phyloP scores from a whole-genome alignment of 1,140 invertebrate genomes.

The Hycleus phaleratus region DNA sequence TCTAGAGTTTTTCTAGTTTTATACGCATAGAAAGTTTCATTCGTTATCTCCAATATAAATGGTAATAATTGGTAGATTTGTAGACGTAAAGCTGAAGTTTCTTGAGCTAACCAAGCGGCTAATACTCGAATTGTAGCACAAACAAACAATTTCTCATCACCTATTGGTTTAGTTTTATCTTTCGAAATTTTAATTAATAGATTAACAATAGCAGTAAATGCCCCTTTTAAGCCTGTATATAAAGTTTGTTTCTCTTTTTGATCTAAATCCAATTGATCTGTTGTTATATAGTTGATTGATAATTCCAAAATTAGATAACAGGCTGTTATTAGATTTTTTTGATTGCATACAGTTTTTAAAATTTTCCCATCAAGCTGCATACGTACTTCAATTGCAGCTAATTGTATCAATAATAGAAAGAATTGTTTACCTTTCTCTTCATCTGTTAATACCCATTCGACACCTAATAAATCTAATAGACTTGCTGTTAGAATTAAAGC shows the following conservation, averaged over 20 bases:
- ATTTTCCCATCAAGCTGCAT: constrained; percentile 85
- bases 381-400: constrained; percentile 83
- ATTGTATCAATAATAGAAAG: constrained; percentile 74
- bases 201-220: constrained; percentile 73
- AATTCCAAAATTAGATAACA: constrained; percentile 80
- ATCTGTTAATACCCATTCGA: constrained; percentile 72
- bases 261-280: constrained; percentile 73
- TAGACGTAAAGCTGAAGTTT: constrained; percentile 79
- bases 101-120: constrained; percentile 83
- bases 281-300: constrained; percentile 71
- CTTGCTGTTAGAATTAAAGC: constrained; percentile 74
- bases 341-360: constrained; percentile 66
- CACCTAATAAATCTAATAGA: constrained; percentile 72
- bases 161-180: constrained; percentile 56
- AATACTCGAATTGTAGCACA: constrained; percentile 76
- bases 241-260: constrained; percentile 84
- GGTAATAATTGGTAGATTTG: constrained; percentile 73
- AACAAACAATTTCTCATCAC: constrained; percentile 63
- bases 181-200: constrained; percentile 65
- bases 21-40: constrained; percentile 72
- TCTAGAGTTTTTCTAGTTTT: constrained; percentile 54
- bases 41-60: constrained; percentile 67
- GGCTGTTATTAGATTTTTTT: constrained; percentile 67
- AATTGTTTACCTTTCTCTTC: constrained; percentile 74
- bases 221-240: constrained; percentile 83